phyloP scores from a whole-genome alignment of 2,113 vertebrate species.

The Buteo buteo region DNA sequence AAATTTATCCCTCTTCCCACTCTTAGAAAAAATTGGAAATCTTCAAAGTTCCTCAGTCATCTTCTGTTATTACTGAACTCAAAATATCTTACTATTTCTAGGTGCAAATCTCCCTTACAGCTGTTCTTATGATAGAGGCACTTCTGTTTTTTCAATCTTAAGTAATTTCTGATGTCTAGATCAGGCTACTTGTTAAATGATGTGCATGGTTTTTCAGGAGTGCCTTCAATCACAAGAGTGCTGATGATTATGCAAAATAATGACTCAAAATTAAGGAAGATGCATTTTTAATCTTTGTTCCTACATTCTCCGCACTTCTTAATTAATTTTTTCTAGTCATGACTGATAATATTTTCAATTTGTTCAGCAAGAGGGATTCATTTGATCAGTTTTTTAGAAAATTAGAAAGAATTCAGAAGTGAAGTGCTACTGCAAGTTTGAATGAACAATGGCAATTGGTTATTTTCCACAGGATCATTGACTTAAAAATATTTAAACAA shows the following conservation, averaged over 20 bases:
- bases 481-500: background rate
- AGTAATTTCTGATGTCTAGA: conserved; percentile 4
- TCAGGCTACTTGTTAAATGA: conserved; percentile 19
- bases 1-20: background rate
- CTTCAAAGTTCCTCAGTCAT: background rate
- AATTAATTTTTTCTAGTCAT: conserved; percentile 59
- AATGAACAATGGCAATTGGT: conserved; percentile 4
- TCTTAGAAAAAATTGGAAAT: background rate
- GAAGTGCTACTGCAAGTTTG: conserved; percentile 9
- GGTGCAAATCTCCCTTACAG: background rate
- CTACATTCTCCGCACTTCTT: background rate
- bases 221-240: conserved; percentile 33
- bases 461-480: background rate
- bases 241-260: conserved; percentile 42
- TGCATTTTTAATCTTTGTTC: conserved; percentile 50
- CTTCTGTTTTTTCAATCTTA: background rate
- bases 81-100: background rate
- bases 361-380: conserved; percentile 52
- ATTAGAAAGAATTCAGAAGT: conserved; percentile 41
- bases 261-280: conserved; percentile 35
- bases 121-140: background rate
- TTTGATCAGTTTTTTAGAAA: conserved; percentile 65
- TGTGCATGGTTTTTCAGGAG: conserved; percentile 29
- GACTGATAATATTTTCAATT: conserved; percentile 66
- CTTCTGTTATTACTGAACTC: background rate